phyloP scores from a whole-genome alignment of 2,888 invertebrate species.

The Argynnis bischoffii region DNA sequence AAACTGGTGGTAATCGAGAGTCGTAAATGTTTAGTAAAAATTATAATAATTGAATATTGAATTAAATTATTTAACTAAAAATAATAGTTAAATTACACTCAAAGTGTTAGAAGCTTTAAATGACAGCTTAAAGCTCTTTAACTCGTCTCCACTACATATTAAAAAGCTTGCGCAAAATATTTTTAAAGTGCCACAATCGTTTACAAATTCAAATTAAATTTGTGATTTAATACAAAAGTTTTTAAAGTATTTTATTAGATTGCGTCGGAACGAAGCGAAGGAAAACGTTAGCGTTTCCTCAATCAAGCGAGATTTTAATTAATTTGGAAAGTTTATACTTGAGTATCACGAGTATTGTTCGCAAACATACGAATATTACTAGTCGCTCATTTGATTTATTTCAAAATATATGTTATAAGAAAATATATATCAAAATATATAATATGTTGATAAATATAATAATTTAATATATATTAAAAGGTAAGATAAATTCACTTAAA shows the following conservation, averaged over 20 bases:
- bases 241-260: slow-evolving; percentile 36
- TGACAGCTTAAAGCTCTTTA: neutral
- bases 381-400: neutral
- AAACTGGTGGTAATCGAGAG: no score
- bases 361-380: slow-evolving; percentile 26
- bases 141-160: neutral
- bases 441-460: neutral
- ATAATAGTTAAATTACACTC: no score
- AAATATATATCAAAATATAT: neutral
- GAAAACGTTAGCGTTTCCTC: slow-evolving; percentile 34
- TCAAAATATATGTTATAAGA: neutral
- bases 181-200: slow-evolving; percentile 24
- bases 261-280: slow-evolving; percentile 14
- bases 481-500: no score
- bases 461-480: neutral
- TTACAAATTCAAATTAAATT: slow-evolving; percentile 35
- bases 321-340: slow-evolving; percentile 34
- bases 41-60: no score
- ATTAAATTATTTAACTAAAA: no score
- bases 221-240: slow-evolving; percentile 39
- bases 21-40: no score
- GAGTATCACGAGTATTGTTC: slow-evolving; percentile 25
- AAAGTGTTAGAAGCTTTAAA: neutral
- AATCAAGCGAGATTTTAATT: slow-evolving; percentile 38
- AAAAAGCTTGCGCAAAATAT: neutral